Base-by-base conservation (phyloP, 2,113 vertebrate species). In the Gnathonemus longibarbis region DNA sequence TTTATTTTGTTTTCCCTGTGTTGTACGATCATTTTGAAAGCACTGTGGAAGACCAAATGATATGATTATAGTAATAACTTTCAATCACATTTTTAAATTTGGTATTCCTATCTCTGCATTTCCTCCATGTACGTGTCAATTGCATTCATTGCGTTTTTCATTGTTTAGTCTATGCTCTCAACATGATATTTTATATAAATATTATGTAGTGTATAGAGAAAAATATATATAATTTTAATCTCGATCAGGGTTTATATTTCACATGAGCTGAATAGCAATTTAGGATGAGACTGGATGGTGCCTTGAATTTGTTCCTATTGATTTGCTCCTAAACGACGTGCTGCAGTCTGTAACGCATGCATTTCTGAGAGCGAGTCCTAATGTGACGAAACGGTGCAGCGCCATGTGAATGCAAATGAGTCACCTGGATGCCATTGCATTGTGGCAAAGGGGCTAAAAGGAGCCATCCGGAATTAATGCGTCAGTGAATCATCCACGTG, bases 381-480 rank as follows among this genome's bases (percentile, higher is more conserved):
- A 87, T 87, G 85, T 21, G 17, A 52, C 49, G n/a, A 87, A 56
- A 27, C n/a, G n/a, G n/a, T n/a, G 84, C 19, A 31, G n/a, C 46
- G 3, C n/a, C 46, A 86, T 86, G 45, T 86, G 84, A 46, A 87
- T 87, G 85, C 85, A 56, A 56, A 87, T 56, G 85, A 50, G 48
- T 46, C 21, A 46, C 46, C 15, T 46, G 45, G 84, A 50, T 19
- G 27, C 15, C 19, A 15, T 11, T 49, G 84, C 21, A 13, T 50
- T 49, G 45, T 86, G 84, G 24, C 53, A 6, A 87, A 53, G 31
- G 85, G 50, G 13, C 49, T 52, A 39, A 17, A 53, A 39, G 48
- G 50, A 35, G 27, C 85, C 35, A 31, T 39, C 13, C 24, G 5
- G 27, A 53, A 87, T 87, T 52, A 86, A 86, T 86, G 84, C 0